Base-by-base conservation (phyloP, 2,797 vertebrate genomes). In the Melanotaenia boesemani region DNA sequence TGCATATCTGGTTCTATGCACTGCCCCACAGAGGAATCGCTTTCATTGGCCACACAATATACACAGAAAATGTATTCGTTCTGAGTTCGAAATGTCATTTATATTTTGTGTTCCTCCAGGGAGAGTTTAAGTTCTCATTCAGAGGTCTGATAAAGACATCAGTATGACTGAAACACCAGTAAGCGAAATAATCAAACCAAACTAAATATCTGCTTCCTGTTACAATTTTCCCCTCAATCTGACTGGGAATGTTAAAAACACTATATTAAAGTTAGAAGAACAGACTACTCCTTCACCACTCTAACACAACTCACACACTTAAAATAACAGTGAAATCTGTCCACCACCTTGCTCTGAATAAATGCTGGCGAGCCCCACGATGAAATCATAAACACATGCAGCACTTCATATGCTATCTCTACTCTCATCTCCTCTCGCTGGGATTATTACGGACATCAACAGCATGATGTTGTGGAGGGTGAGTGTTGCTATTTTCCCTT, bases 401-500 rank as follows among this genome's bases (percentile, higher is more conserved):
- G 46, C 34, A 9, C 9, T 24, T 26, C 46, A 34, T 13, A 22
- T 22, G 6, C 59, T 50, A 72, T 80, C 75, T 36, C 10, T 16
- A 4, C 65, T 63, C 68, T 63, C 15, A 86, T 87, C 84, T 74
- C 61, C 75, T 62, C 74, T 18, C 36, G 44, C 79, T 72, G 64
- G 61, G 61, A 85, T 85, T 77, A 84, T 79, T 74, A 65, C 77
- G 77, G 66, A 88, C 82, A 90, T 86, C 84, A 87, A 76, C 74
- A 83, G 80, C 77, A 75, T 10, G 15, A 72, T 86, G 83, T 84
- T 84, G 82, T 88, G 74, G 87, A 90, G 79, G 91, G 87, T 79
- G 89, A 92, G 89, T 81, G 89, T 86, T 91, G 90, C 92, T 81
- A 86, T 91, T 92, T 92, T 91, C 81, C 67, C 63, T 74, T 50